Percentiles rank a stretch among this genome's conserved stretches.
Conservation (phyloP, 2,113 vertebrate genomes). For the Scophthalmus maximus region DNA sequence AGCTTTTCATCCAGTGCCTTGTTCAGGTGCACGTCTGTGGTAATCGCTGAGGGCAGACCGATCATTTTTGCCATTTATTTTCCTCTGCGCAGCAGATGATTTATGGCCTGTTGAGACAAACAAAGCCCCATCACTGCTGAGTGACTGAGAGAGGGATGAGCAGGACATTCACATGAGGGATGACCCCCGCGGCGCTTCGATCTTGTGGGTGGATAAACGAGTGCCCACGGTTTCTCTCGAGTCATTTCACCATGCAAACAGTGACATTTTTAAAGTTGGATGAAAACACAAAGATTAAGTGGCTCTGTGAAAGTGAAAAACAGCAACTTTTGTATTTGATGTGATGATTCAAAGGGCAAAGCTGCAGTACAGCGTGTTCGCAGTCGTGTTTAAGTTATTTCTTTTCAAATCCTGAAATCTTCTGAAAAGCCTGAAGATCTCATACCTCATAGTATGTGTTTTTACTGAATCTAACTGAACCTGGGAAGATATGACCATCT, state of each 20-base stretch:
- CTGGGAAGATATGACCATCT: too few relatives aligned
- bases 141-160: slow-evolving; percentile 2
- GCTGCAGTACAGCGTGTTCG: not conserved
- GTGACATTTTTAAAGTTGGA: slow-evolving; percentile 48
- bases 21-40: not conserved
- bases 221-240: slow-evolving; percentile 20
- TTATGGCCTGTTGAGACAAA: slow-evolving; percentile 51
- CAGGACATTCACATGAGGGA: slow-evolving; percentile 31
- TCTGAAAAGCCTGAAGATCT: too few relatives aligned
- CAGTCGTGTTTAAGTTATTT: too few relatives aligned
- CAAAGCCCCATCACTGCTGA: slow-evolving; percentile 16
- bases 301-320: not conserved
- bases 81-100: slow-evolving; percentile 26
- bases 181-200: slow-evolving; percentile 27
- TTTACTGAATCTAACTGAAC: too few relatives aligned
- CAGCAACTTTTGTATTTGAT: not conserved
- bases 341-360: not conserved
- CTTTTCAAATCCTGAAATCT: too few relatives aligned
- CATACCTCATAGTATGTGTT: too few relatives aligned
- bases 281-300: slow-evolving; percentile 14
- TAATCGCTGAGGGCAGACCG: not conserved
- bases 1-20: slow-evolving; percentile 8
- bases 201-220: slow-evolving; percentile 34
- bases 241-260: slow-evolving; percentile 38
- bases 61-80: slow-evolving; percentile 15